These are phyloP conservation scores for Zaprionus ornatus DNA, from an alignment of 1,140 invertebrate species.

Conservation along the genomic window DNA sequence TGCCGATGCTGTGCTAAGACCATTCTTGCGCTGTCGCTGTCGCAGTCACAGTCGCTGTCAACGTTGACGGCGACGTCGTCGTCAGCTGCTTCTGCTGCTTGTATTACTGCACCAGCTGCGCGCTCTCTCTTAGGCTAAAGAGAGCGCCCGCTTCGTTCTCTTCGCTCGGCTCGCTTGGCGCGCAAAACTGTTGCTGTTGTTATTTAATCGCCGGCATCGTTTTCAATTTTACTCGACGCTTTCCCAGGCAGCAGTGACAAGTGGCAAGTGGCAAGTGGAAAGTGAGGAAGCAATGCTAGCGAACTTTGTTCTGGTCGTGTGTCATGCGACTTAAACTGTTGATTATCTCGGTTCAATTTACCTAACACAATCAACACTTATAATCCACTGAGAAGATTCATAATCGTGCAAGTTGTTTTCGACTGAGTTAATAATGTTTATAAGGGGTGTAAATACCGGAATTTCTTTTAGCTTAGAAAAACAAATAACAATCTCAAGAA, in stretches of 20 bases:
- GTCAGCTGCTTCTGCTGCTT: slow-evolving; percentile 41
- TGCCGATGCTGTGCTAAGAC: slow-evolving; percentile 66
- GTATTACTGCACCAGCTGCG: slow-evolving; percentile 61
- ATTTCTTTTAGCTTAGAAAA: not conserved
- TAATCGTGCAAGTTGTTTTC: not conserved
- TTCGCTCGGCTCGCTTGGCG: slow-evolving; percentile 50
- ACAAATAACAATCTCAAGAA: not conserved
- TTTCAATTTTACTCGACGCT: slow-evolving; percentile 52
- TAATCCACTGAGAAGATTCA: not conserved
- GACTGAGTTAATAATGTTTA: not conserved
- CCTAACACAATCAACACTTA: not conserved
- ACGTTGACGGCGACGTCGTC: slow-evolving; percentile 28
- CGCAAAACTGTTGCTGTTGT: slow-evolving; percentile 80
- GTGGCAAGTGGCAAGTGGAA: slow-evolving; percentile 4
- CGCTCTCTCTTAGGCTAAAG: slow-evolving; percentile 20
- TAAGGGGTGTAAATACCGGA: not conserved
- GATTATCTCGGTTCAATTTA: slow-evolving; percentile 20
- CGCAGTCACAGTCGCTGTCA: slow-evolving; percentile 8
- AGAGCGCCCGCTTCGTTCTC: slow-evolving; percentile 40
- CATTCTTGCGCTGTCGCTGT: slow-evolving; percentile 66
- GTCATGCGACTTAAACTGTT: slow-evolving; percentile 16
- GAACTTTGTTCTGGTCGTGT: slow-evolving; percentile 4
- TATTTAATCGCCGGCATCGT: slow-evolving; percentile 75
- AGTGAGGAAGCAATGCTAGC: not conserved
- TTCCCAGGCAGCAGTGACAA: slow-evolving; percentile 8